Evolutionary conservation across 2,797 vertebrate species (phyloP), one percentile per base, ranked within the genome.

Genomic region (Sciurus vulgaris): DNA sequence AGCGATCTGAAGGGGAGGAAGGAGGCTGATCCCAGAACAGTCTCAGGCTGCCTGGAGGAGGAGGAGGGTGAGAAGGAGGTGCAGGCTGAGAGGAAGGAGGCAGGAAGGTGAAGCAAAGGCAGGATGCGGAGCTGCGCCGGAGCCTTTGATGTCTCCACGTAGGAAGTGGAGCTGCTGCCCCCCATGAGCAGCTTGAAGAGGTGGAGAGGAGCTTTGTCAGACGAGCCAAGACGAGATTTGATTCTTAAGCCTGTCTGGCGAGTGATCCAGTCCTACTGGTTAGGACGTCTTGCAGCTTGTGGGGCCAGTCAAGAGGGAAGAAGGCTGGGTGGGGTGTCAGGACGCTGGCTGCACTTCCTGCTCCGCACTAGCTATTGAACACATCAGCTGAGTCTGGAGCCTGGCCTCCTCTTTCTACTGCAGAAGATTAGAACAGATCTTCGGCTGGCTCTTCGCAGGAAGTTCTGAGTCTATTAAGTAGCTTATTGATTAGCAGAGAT

Each of bases 191-290:
- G 86, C 91, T 41, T 30, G 30, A 30, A 51, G 92, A 88, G 82
- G 74, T 73, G 92, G 91, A n/a, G 13, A 4, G 83, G 4, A 93
- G 59, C 90, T 74, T 44, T 56, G 1, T 20, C 12, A 54, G 51
- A 89, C 35, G 22, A 96, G 94, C 95, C 95, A 86, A 83, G 89
- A 89, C 56, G 78, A 74, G 65, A 76, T 26, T 87, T 72, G 72
- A 89, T 89, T 91, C 88, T 89, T 96, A 94, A 96, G 96, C 94
- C 93, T 96, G 95, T 96, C 86, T 96, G 97, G 95, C 33, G 6
- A 95, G 79, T 67, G 33, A 84, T 83, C 18, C 18, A 2, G 84
- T 77, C 63, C 74, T 79, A 56, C 88, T 63, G 92, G 65, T 91
- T 88, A 89, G 94, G 85, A 89, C 79, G 14, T 44, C 7, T 0